These are phyloP conservation scores for Drosophila pseudotalamancana DNA, from an alignment of 2,888 invertebrate species.

Conservation along the genomic window DNA sequence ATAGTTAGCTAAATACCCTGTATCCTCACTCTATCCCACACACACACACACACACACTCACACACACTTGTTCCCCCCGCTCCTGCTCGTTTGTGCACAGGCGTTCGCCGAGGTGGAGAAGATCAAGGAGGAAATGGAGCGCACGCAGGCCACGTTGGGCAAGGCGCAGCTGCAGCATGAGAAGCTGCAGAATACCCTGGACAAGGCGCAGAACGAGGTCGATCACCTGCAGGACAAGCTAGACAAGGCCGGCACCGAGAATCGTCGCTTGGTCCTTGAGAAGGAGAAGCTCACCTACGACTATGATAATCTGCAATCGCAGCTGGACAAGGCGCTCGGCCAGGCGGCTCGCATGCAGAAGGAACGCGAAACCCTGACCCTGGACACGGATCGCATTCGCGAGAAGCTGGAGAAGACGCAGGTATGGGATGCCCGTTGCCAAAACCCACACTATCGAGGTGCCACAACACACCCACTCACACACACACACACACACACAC, in stretches of 20 bases:
- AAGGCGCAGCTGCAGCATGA: conserved; percentile 96
- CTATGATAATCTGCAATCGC: conserved; percentile 95
- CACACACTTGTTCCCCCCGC: conserved; percentile 12
- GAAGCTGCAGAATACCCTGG: conserved; percentile 94
- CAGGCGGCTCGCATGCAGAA: conserved; percentile 95
- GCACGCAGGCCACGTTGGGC: conserved; percentile 94
- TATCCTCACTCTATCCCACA: neutral
- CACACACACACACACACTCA: conserved; percentile 5
- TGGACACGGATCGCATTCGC: conserved; percentile 93
- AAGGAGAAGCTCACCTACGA: conserved; percentile 96
- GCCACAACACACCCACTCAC: conserved; percentile 10
- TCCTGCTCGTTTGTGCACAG: conserved; percentile 45
- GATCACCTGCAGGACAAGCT: conserved; percentile 95
- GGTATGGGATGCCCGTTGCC: conserved; percentile 85
- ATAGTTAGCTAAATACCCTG: conserved; percentile 18
- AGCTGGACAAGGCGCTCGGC: conserved; percentile 95
- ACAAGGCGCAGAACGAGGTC: conserved; percentile 95
- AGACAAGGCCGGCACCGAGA: conserved; percentile 92
- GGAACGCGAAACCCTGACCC: conserved; percentile 93
- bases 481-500: conserved; percentile 8
- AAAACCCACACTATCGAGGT: conserved; percentile 9
- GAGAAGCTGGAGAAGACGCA: conserved; percentile 96
- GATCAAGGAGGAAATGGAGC: conserved; percentile 93
- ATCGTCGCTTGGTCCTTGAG: conserved; percentile 90
- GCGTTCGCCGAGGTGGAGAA: conserved; percentile 94